Evolutionary conservation across 2,888 invertebrate species (phyloP), one percentile per base, ranked within the genome.

Genomic region (Philaethria dido): DNA sequence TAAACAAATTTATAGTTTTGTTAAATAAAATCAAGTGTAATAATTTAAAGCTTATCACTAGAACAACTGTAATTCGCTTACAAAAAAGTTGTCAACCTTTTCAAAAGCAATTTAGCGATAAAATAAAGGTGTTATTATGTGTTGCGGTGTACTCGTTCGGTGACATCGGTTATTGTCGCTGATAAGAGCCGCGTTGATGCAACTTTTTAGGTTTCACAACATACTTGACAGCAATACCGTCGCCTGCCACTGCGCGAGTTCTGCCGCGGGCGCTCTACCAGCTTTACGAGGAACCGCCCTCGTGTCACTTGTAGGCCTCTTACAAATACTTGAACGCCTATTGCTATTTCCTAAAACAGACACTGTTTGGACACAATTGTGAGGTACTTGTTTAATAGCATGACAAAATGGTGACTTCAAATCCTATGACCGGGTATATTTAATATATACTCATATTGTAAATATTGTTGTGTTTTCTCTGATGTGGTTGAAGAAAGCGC

Each of bases 21-120:
- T 39, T 39, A 13, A 11, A 13, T 39, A 39, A 50, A 1, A 16
- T 29, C 16, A n/a, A 52, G 33, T 1, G 33, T 33, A 50, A 50
- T 29, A 29, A 52, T 52, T 25, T 50, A 16, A 29, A 29, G 3
- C 13, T 52, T 52, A 52, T 52, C 52, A 57, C 42, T 25, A 25
- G 42, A 25, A 42, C 5, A 25, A n/a, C 9, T 57, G 42, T 42
- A 20, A n/a, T n/a, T 22, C 16, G 16, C 42, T 55, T 39, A 39
- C 39, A 42, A 39, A 57, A 45, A 57, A 16, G 39, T 22, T 39
- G 57, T 57, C 57, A 57, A 57, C 57, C 57, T 57, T 57, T 57
- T 57, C 22, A 20, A 57, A 36, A 57, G 39, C n/a, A 57, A 57
- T 57, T 57, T 42, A 20, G 22, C 42, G n/a, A 22, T 20, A 57